Evolutionary conservation across 2,113 vertebrate species (phyloP), one percentile per base, ranked within the genome.

Genomic region (Odontophorus gujanensis): DNA sequence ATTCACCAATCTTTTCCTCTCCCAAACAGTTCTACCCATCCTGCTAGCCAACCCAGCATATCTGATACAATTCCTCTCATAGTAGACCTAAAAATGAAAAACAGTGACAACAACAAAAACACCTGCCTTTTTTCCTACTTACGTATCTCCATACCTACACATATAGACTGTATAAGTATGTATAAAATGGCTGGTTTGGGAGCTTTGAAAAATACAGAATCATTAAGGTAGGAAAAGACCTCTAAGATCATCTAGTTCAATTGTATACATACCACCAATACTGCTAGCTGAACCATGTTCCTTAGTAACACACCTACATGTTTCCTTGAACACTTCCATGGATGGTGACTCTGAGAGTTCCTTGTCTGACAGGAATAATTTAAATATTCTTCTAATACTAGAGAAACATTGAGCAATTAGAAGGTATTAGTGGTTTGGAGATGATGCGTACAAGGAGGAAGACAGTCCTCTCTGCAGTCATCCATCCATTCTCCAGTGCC

Each of bases 1-100:
- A 94, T 45, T 86, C 69, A 93, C 65, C 91, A 88, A 88, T 51
- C 65, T 95, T 85, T 86, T 88, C 65, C 62, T 92, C 65, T 92
- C 25, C 20, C 55, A 75, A 91, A 55, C 57, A 59, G 34, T 59
- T 93, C 65, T 50, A 65, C 72, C 85, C 76, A 68, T 85, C 47
- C 57, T 38, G n/a, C 28, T 80, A 67, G 25, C 32, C 42, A 86
- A 30, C 12, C 4, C 22, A 67, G 51, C 9, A 34, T 13, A 18
- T 50, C 26, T 87, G 78, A 81, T 75, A 57, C 16, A 63, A 66
- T 6, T 62, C n/a, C 40, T 67, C 17, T 82, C 91, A 50, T 55
- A 42, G 72, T 89, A 89, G 21, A 62, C 11, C 34, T 69, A 57
- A 79, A 82, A 80, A 67, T 67, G 1, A 22, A 71, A 83, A 73